A percentile compares a stretch with the other conserved stretches of the same genome.
Conservation (phyloP, 64 coral and sea anemone genomes). For the Pocillopora damicornis region DNA sequence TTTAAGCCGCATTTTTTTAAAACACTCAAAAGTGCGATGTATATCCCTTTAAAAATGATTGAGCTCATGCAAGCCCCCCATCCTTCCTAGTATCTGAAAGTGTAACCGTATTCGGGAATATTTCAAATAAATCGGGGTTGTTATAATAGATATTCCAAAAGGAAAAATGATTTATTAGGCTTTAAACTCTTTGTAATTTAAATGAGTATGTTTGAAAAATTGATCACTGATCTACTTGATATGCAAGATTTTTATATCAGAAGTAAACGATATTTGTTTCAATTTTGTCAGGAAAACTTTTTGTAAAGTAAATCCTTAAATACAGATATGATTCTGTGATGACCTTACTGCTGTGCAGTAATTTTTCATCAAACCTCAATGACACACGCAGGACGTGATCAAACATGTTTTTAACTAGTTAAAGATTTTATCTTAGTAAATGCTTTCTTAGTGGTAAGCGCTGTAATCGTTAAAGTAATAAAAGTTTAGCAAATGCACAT, state of each 20-base stretch:
- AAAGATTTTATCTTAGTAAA: not conserved
- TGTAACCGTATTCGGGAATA: too few relatives aligned
- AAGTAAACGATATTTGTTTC: not conserved
- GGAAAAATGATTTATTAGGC: not conserved
- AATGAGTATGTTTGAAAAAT: not conserved
- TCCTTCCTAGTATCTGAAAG: too few relatives aligned
- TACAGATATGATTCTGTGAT: conserved; percentile 24
- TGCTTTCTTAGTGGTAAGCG: too few relatives aligned
- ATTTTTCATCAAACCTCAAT: not conserved
- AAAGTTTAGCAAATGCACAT: too few relatives aligned
- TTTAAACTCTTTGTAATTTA: not conserved
- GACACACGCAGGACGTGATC: not conserved
- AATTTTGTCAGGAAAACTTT: not conserved
- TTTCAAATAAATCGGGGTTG: too few relatives aligned
- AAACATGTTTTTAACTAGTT: not conserved
- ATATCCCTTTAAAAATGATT: too few relatives aligned
- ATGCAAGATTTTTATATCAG: not conserved
- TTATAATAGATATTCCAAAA: too few relatives aligned
- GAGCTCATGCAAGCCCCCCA: too few relatives aligned
- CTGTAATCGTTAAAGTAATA: too few relatives aligned
- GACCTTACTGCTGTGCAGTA: conserved; percentile 22
- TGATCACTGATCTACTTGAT: not conserved
- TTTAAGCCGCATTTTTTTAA: too few relatives aligned
- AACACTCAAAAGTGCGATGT: too few relatives aligned
- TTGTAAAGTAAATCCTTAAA: conserved; percentile 6